Percentiles rank a stretch among this genome's conserved stretches.
Conservation (phyloP, 2,113 vertebrate species). For the Varanus salvator region DNA sequence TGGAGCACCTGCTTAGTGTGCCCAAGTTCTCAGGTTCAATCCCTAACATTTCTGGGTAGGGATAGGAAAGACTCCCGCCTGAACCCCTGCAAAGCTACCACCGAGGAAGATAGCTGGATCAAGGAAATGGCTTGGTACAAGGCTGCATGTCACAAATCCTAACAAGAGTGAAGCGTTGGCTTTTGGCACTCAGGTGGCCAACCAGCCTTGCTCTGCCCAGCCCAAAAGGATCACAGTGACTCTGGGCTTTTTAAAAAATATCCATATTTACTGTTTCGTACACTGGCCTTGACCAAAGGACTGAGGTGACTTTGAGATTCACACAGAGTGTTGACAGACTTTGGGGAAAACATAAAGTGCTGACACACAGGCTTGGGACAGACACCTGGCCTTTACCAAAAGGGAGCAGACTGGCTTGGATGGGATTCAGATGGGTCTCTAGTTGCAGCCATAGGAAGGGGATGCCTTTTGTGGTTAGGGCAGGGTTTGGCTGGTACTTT, state of each 20-base stretch:
- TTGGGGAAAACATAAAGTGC: background rate
- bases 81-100: background rate
- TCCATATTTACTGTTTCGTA: too few species aligned
- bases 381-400: background rate
- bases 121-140: background rate
- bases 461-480: background rate
- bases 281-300: background rate
- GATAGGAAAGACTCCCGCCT: background rate
- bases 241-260: background rate
- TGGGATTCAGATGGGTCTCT: background rate
- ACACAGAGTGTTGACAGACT: background rate
- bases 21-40: background rate
- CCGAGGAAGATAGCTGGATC: background rate
- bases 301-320: background rate
- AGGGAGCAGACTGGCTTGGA: background rate
- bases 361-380: background rate
- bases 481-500: too few species aligned
- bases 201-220: background rate
- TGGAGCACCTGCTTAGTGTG: background rate
- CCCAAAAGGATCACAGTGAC: background rate
- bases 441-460: background rate
- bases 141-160: background rate
- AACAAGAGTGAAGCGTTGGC: background rate
- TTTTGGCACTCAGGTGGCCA: background rate
- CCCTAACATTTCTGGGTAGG: background rate